Conservation (phyloP, 2,888 invertebrate genomes). For the Rhimphoctona megacephalus region DNA sequence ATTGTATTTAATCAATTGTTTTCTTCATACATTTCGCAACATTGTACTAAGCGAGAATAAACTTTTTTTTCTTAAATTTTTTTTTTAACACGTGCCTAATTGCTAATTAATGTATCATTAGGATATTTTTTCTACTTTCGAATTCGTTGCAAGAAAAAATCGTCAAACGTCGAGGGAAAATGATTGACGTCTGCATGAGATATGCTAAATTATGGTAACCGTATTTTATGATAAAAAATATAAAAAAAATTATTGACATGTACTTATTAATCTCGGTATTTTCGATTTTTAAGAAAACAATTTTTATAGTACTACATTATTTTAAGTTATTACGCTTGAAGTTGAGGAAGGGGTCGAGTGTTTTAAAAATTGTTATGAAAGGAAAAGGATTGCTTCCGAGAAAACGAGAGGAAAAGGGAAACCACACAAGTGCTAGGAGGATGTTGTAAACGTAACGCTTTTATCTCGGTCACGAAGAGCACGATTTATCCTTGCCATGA, state of each 20-base stretch:
- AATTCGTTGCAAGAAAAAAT: neutral
- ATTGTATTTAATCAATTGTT: slow-evolving; percentile 19
- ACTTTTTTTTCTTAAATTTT: neutral
- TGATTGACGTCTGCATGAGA: too few species aligned
- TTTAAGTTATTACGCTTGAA: neutral
- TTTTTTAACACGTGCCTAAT: neutral
- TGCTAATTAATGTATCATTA: neutral
- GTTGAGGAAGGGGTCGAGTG: neutral
- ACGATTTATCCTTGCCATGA: slow-evolving; percentile 63
- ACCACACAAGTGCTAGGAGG: neutral
- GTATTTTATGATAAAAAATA: too few species aligned
- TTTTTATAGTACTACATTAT: neutral
- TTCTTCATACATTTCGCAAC: neutral
- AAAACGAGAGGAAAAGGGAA: slow-evolving; percentile 19
- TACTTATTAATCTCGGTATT: too few species aligned
- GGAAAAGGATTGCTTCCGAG: neutral
- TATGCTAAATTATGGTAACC: too few species aligned
- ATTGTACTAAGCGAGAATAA: neutral
- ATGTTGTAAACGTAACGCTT: slow-evolving; percentile 32
- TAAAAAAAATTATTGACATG: too few species aligned
- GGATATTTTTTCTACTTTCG: too few species aligned
- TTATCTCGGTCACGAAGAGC: slow-evolving; percentile 66
- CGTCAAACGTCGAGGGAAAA: too few species aligned
- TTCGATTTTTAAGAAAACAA: neutral
- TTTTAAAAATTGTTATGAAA: neutral